Percentiles rank a stretch among this genome's conserved stretches.
Evolutionary conservation across 2,888 invertebrate genomes (phyloP).

Genomic region (Macrostomum cliftonense): DNA sequence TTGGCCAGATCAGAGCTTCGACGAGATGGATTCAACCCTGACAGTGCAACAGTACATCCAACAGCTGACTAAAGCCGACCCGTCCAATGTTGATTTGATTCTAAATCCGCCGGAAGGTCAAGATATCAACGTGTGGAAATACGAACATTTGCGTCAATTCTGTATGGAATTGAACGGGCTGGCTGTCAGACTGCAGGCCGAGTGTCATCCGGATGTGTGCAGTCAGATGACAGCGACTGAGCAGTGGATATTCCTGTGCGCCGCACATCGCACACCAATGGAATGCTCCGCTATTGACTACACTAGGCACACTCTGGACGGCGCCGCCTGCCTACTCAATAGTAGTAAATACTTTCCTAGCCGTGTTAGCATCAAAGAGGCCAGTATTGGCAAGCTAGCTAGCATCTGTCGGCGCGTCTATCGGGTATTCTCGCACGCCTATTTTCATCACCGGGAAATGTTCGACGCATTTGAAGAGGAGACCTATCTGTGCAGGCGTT

Average conservation of each 20-base stretch:
- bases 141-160: constrained; percentile 91
- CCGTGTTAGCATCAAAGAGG: constrained; percentile 96
- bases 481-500: constrained; percentile 75
- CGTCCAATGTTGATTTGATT: constrained; percentile 75
- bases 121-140: constrained; percentile 98
- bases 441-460: constrained; percentile 84
- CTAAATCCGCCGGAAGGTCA: constrained; percentile 86
- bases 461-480: constrained; percentile 95
- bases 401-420: constrained; percentile 95
- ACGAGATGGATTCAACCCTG: constrained; percentile 96
- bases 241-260: constrained; percentile 98
- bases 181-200: constrained; percentile 78
- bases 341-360: constrained; percentile 99
- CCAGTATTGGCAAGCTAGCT: constrained; percentile 89
- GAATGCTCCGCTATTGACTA: constrained; percentile 94
- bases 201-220: constrained; percentile 88
- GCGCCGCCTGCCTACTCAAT: constrained; percentile 90
- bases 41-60: constrained; percentile 95
- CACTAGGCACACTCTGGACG: constrained; percentile 90
- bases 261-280: constrained; percentile 93
- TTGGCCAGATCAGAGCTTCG: constrained; percentile 93
- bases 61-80: constrained; percentile 78
- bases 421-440: constrained; percentile 96
- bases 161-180: constrained; percentile 98
- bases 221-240: constrained; percentile 99